Percentiles rank a stretch among this genome's conserved stretches.
Conservation (phyloP, 2,113 vertebrate genomes). For the Nanorana parkeri region DNA sequence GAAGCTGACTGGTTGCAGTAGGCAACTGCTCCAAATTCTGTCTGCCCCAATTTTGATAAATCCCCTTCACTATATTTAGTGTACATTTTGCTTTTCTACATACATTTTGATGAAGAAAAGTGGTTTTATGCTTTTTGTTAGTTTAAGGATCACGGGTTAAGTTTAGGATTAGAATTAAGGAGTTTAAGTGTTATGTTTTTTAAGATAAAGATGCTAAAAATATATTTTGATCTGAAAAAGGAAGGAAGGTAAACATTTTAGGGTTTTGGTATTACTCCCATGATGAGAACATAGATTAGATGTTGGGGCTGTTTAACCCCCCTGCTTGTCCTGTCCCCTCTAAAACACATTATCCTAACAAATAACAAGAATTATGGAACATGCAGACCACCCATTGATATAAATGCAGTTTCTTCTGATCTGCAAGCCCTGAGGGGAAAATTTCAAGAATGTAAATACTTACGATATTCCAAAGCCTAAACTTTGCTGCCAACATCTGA, state of each 20-base stretch:
- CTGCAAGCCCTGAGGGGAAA: neutral
- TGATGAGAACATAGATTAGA: neutral
- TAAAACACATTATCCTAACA: neutral
- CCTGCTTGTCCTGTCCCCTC: neutral
- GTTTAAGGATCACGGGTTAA: too few relatives aligned
- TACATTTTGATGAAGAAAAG: too few relatives aligned
- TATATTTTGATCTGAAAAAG: neutral
- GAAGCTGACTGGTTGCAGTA: too few relatives aligned
- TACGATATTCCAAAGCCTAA: neutral
- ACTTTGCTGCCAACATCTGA: neutral
- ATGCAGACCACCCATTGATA: neutral
- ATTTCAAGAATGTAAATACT: neutral
- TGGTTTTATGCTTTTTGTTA: too few relatives aligned
- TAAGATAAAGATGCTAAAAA: too few relatives aligned
- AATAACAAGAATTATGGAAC: neutral
- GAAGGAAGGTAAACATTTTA: neutral
- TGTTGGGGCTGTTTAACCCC: neutral
- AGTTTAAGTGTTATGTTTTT: too few relatives aligned
- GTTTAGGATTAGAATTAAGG: too few relatives aligned
- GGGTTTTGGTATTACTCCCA: neutral
- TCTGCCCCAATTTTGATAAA: too few relatives aligned
- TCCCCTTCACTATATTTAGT: too few relatives aligned
- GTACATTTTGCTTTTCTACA: too few relatives aligned
- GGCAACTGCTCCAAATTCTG: too few relatives aligned
- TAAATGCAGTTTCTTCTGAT: constrained; percentile 3